Evolutionary conservation across 2,888 invertebrate species (phyloP), one percentile per base, ranked within the genome.

Genomic region (Phymatocera aterrima): DNA sequence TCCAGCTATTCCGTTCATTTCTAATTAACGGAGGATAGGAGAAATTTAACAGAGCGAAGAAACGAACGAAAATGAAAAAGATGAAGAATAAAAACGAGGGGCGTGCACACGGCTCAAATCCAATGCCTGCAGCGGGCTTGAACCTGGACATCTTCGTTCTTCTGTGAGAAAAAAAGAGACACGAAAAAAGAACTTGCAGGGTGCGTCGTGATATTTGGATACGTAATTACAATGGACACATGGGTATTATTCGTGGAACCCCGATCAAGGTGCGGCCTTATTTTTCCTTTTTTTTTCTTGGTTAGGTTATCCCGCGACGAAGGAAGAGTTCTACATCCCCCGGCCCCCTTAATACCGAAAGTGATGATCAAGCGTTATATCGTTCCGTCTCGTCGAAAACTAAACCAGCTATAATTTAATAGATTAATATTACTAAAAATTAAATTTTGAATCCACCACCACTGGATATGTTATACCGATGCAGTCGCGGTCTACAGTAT

Each of bases 141-240:
- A n/a, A n/a, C n/a, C n/a, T n/a, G n/a, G n/a, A n/a, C n/a, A n/a
- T n/a, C n/a, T n/a, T n/a, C n/a, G n/a, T n/a, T n/a, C n/a, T n/a
- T n/a, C n/a, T n/a, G n/a, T n/a, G n/a, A n/a, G n/a, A n/a, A n/a
- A n/a, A n/a, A n/a, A n/a, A n/a, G n/a, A n/a, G n/a, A n/a, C n/a
- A n/a, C n/a, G n/a, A n/a, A n/a, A 40, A 40, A 40, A 40, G 1
- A 40, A 40, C 21, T 18, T 10, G 34, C 46, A 43, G 68, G 68
- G 68, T 24, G 68, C 68, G 68, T 68, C 68, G 43, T 28, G 28
- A 24, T n/a, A n/a, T 43, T 21, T 3, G 24, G 28, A 46, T 68
- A 24, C 28, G 43, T 43, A 68, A 21, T 43, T 43, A 15, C 0
- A 18, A 64, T 4, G 31, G 21, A 28, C 15, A 28, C 6, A 15